Evolutionary conservation across 2,113 vertebrate genomes (phyloP), one percentile per base, ranked within the genome.

Genomic region (Triplophysa tibetana): DNA sequence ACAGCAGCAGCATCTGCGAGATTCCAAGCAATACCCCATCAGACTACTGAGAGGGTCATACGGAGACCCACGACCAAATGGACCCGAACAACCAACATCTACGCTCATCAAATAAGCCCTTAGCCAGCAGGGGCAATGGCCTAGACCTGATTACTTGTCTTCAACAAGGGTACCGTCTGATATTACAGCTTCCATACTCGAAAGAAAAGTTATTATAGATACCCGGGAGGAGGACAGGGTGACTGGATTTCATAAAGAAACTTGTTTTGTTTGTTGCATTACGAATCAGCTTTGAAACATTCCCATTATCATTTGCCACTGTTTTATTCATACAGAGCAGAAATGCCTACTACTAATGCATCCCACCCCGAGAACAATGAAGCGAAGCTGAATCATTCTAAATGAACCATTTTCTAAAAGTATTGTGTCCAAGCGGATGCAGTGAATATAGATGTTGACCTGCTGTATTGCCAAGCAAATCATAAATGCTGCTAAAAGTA

Each of bases 51-150:
- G 73, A 82, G 69, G 74, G 60, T 69, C 79, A 79, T 50, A 50
- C 74, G 69, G 48, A 80, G 72, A 65, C 74, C 26, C 50, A 56
- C 38, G 52, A 21, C 61, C 81, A 81, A 75, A 81, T 75, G 85
- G 72, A 60, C 85, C 82, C 38, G 62, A 82, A 77, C 65, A 43
- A 21, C 50, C 56, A 75, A 77, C 64, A 77, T 75, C 56, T 58
- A 81, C 56, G 58, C 41, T 58, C 78, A 82, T 87, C 78, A 77
- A 82, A 83, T 75, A 84, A 85, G 77, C 78, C 76, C 83, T 83
- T 81, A 80, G 81, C 77, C 77, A 85, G 81, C 83, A 70, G 66
- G 61, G 70, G 79, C 77, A 85, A 81, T 75, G 70, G 77, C 52
- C 80, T 78, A n/a, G 69, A 65, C 77, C 81, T 82, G 85, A 83